Evolutionary conservation across 2,113 vertebrate species (phyloP).

Genomic region (Eulacestoma nigropectus): DNA sequence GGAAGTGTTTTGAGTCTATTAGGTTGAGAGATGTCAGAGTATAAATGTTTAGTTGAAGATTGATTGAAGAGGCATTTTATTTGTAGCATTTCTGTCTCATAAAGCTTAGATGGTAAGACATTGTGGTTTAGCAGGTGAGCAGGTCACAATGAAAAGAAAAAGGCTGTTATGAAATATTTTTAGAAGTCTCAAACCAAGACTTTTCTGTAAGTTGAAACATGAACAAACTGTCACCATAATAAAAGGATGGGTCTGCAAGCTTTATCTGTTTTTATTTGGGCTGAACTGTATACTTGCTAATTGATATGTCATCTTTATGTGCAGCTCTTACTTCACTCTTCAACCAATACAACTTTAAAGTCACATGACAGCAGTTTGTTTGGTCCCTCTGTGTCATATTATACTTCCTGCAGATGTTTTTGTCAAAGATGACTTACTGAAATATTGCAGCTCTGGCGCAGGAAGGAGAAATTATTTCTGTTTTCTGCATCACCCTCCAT

Average conservation of each 20-base stretch:
- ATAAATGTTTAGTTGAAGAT: neutral
- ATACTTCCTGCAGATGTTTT: neutral
- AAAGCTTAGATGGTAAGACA: neutral
- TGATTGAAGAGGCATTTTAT: neutral
- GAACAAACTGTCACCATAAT: neutral
- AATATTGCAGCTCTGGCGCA: neutral
- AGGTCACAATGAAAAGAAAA: neutral
- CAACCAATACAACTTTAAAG: neutral
- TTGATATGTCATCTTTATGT: neutral
- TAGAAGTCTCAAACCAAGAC: neutral
- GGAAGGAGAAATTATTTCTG: neutral
- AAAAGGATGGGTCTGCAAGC: neutral
- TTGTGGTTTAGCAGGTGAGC: neutral
- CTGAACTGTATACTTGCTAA: neutral
- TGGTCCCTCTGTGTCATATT: neutral
- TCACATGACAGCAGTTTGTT: neutral
- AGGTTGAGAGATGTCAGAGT: neutral
- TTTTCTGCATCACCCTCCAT: neutral
- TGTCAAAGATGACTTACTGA: neutral
- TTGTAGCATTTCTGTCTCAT: neutral
- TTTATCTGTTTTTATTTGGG: neutral
- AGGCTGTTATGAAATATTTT: neutral
- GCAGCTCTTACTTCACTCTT: neutral
- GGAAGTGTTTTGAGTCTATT: neutral
- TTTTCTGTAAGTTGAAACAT: neutral